A percentile compares a stretch with the other conserved stretches of the same genome.
Evolutionary conservation across 2,797 vertebrate genomes (phyloP).

Genomic region (Apogon talboti): DNA sequence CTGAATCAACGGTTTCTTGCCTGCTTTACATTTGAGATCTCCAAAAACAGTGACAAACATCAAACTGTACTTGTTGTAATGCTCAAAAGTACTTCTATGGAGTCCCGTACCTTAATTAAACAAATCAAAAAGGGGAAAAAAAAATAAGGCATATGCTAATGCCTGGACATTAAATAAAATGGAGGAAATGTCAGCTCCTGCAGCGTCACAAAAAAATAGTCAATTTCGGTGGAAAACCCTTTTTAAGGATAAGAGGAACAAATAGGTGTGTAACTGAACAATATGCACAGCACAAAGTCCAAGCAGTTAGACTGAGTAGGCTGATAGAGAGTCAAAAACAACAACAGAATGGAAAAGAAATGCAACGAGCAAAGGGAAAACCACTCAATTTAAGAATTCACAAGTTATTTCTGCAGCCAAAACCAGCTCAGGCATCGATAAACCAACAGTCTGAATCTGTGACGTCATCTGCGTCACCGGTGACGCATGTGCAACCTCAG

Average conservation of each 20-base stretch:
- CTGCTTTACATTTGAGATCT: conserved; percentile 13
- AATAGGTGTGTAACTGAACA: conserved; percentile 42
- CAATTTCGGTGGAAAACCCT: conserved; percentile 44
- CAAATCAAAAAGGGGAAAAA: neutral
- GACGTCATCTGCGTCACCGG: no score
- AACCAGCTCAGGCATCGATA: neutral
- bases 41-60: neutral
- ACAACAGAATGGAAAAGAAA: conserved; percentile 2
- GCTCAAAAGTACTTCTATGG: conserved; percentile 30
- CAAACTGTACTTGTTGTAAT: conserved; percentile 11
- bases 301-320: conserved; percentile 36
- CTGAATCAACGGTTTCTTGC: conserved; percentile 38
- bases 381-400: conserved; percentile 36
- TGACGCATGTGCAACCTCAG: neutral
- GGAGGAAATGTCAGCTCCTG: conserved; percentile 8
- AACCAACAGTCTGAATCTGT: conserved; percentile 20
- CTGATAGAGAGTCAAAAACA: conserved; percentile 9
- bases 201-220: conserved; percentile 24
- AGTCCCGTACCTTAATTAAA: conserved; percentile 28
- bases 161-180: neutral
- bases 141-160: neutral
- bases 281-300: conserved; percentile 65
- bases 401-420: conserved; percentile 22
- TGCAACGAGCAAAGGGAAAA: conserved; percentile 1
- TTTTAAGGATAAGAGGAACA: conserved; percentile 17